Evolutionary conservation across 2,113 vertebrate species (phyloP).

Genomic region (Australoheros scitulus): DNA sequence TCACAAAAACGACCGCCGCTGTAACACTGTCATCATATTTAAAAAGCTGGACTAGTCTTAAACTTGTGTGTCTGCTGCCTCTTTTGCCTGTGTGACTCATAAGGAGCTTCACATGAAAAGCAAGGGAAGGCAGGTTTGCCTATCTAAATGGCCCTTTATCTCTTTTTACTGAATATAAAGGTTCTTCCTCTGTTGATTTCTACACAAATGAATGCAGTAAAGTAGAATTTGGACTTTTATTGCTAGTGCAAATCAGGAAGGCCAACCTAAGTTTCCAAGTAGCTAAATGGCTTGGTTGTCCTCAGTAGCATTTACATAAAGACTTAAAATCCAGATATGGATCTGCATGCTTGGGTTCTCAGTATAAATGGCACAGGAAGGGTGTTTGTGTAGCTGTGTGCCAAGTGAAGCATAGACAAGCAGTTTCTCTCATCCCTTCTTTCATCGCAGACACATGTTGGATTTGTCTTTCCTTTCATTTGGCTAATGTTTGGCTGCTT

Average conservation of each 20-base stretch:
- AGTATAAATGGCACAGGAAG: not conserved
- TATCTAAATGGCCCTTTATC: constrained; percentile 7
- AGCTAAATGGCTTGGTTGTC: not conserved
- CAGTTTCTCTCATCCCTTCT: not conserved
- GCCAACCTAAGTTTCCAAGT: not conserved
- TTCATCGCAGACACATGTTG: constrained; percentile 5
- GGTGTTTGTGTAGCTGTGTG: not conserved
- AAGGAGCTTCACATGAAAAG: not conserved
- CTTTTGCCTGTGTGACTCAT: constrained; percentile 6
- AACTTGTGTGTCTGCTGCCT: not conserved
- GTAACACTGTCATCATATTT: constrained; percentile 6
- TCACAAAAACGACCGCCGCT: not conserved
- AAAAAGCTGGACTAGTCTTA: not conserved
- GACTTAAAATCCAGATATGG: constrained; percentile 20
- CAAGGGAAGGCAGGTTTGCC: constrained; percentile 9
- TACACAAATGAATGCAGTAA: constrained; percentile 27
- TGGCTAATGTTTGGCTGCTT: constrained; percentile 18
- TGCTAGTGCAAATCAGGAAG: constrained; percentile 43
- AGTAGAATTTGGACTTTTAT: not conserved
- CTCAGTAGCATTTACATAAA: not conserved
- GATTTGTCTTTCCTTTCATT: constrained; percentile 9
- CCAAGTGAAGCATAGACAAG: not conserved
- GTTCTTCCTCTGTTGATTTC: not conserved
- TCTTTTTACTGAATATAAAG: not conserved
- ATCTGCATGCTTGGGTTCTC: not conserved